Evolutionary conservation across 2,888 invertebrate species (phyloP).

Genomic region (Isotomurus palustris): DNA sequence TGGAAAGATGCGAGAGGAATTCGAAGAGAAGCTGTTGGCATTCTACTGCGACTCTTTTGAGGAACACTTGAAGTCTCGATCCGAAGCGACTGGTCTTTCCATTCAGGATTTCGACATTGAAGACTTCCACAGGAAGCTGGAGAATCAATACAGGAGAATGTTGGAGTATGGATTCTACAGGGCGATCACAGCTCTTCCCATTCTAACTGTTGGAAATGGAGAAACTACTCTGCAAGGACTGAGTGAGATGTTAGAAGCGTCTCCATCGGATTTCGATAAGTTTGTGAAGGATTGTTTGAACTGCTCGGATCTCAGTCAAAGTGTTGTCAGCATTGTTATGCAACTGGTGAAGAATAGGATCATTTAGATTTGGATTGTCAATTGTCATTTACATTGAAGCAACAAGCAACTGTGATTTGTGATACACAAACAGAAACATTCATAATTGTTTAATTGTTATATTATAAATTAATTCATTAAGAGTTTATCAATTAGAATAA

Average conservation of each 20-base stretch:
- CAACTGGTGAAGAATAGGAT: constrained; percentile 14
- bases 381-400: too few species aligned
- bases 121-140: constrained; percentile 31
- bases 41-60: constrained; percentile 35
- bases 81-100: background rate
- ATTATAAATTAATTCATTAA: too few species aligned
- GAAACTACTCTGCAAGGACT: background rate
- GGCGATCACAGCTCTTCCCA: constrained; percentile 10
- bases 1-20: constrained; percentile 17
- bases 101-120: constrained; percentile 30
- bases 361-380: background rate
- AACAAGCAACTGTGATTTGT: too few species aligned
- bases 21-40: constrained; percentile 32
- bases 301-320: constrained; percentile 2
- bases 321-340: constrained; percentile 15
- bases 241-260: background rate
- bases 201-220: constrained; percentile 3
- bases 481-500: too few species aligned
- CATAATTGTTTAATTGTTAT: too few species aligned
- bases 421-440: too few species aligned
- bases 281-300: constrained; percentile 12
- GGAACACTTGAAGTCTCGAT: constrained; percentile 18
- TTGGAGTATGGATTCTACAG: constrained; percentile 26
- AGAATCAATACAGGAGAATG: constrained; percentile 25
- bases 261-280: too few species aligned